Evolutionary conservation across 2,113 vertebrate genomes (phyloP), one percentile per base, ranked within the genome.

Genomic region (Tamias sibiricus): DNA sequence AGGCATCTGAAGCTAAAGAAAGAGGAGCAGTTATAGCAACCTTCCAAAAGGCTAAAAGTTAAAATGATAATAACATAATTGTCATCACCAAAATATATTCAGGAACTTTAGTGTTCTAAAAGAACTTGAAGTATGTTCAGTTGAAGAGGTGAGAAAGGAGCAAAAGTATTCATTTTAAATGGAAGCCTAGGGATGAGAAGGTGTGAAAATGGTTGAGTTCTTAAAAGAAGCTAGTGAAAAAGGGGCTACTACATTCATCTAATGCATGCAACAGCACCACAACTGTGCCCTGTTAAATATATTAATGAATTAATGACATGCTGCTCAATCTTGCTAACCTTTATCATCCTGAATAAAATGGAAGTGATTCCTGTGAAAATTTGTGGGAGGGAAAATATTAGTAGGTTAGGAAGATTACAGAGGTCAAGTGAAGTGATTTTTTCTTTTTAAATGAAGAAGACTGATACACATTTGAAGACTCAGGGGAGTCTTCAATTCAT

Each of bases 381-480:
- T 52, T 90, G 42, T 79, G 47, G 59, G 59, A 77, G 4, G n/a
- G 47, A 17, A 74, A 62, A 20, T 49, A 10, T 54, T 92, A 90
- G 68, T 62, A 91, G 35, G n/a, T 69, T 89, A 87, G 75, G 69
- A 87, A 37, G 30, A n/a, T 42, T 47, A 42, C 9, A 87, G 83
- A 69, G 32, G 26, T 62, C 52, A 88, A 74, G 24, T 44, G 26
- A 96, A 96, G 30, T 77, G 20, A 83, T 40, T 52, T 80, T 69
- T 97, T 14, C 81, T 32, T 75, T 94, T 64, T 59, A 49, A 96
- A 59, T 75, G 57, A 89, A 80, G 12, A 87, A 54, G 9, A 87
- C 14, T 20, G 40, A 26, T 32, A 37, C 14, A n/a, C n/a, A 24
- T 62, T 95, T 94, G 69, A 68, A 93, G 62, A 81, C 2, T 10